Conservation (phyloP, 2,797 vertebrate species). For the Acestrorhynchus altus region DNA sequence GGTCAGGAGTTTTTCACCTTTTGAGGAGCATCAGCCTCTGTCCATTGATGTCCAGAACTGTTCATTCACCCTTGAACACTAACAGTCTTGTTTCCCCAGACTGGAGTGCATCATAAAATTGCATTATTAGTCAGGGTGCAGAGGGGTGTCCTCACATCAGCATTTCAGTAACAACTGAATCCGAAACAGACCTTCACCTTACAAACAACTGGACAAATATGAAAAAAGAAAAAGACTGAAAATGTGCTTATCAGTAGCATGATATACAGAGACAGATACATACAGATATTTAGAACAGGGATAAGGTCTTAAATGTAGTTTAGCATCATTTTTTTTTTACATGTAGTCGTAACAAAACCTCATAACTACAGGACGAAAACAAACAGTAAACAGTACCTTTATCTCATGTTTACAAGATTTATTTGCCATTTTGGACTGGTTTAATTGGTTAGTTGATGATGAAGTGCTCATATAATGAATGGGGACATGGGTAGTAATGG, state of each 20-base stretch:
- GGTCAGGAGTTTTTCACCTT: slow-evolving; percentile 42
- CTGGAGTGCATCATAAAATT: slow-evolving; percentile 14
- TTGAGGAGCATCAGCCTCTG: slow-evolving; percentile 12
- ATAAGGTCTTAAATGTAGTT: background rate
- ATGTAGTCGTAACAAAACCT: background rate
- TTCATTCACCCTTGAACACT: slow-evolving; percentile 9
- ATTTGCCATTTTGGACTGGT: background rate
- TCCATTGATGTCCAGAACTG: slow-evolving; percentile 2
- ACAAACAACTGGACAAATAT: slow-evolving; percentile 47
- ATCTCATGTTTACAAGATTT: too few relatives aligned
- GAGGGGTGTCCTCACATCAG: slow-evolving; percentile 35
- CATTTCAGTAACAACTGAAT: slow-evolving; percentile 27
- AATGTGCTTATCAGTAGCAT: background rate
- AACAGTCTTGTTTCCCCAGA: slow-evolving; percentile 30
- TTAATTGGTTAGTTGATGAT: background rate
- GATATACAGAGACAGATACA: slow-evolving; percentile 8
- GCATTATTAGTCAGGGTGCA: slow-evolving; percentile 14
- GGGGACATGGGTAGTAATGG: background rate
- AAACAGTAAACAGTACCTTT: too few relatives aligned
- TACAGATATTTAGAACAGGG: background rate
- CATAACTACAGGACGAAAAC: background rate
- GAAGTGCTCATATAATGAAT: background rate
- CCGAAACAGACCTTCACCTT: slow-evolving; percentile 13
- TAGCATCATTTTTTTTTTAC: background rate
- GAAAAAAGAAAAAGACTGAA: slow-evolving; percentile 5